phyloP scores from a whole-genome alignment of 2,797 vertebrate species.

The Gadopsis bispinosus region DNA sequence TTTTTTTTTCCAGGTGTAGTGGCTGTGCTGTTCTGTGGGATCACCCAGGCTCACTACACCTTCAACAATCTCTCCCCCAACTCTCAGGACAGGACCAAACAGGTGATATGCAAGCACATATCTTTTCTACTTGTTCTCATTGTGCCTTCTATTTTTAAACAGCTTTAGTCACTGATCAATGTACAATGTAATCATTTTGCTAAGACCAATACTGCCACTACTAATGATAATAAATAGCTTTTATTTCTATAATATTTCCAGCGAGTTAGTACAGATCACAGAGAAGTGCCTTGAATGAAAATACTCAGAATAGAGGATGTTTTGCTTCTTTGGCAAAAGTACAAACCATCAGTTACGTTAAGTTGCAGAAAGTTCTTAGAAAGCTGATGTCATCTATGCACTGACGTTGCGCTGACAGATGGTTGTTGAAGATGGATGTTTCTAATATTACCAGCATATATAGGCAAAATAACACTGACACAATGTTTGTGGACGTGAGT shows the following conservation, averaged over 20 bases:
- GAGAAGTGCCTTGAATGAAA: not conserved
- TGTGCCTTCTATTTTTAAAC: not conserved
- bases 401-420: not conserved
- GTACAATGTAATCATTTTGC: too few species aligned
- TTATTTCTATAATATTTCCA: not conserved
- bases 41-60: conserved; percentile 98
- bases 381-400: not conserved
- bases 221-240: not conserved
- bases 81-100: conserved; percentile 94
- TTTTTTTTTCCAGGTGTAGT: conserved; percentile 88
- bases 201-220: not conserved
- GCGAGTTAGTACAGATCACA: not conserved
- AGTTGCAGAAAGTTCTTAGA: conserved; percentile 19
- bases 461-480: not conserved
- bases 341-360: not conserved
- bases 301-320: conserved; percentile 29
- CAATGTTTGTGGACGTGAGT: not conserved
- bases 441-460: not conserved
- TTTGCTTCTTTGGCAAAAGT: not conserved
- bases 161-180: not conserved
- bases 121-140: not conserved
- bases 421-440: not conserved
- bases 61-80: conserved; percentile 96
- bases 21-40: conserved; percentile 96
- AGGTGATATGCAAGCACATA: conserved; percentile 80